These are phyloP conservation scores for Scatophagus argus DNA, from an alignment of 2,113 vertebrate species.

Conservation along the genomic window DNA sequence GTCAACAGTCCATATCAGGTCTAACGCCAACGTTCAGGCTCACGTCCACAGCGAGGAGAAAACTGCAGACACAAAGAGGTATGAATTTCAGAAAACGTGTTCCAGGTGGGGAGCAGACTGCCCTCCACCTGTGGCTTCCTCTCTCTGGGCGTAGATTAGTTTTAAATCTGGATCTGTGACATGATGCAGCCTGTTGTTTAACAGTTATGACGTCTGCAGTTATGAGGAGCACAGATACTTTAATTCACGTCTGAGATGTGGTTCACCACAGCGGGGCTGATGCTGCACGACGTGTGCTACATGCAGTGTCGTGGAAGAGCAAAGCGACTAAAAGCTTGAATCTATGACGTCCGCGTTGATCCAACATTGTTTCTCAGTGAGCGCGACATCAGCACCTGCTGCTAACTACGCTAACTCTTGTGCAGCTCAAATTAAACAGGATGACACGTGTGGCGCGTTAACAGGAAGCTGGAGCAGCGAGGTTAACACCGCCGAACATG, in stretches of 20 bases:
- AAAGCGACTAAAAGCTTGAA: background rate
- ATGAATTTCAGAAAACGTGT: slow-evolving; percentile 9
- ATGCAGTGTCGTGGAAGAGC: too few species aligned
- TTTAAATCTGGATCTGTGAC: slow-evolving; percentile 37
- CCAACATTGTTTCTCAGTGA: background rate
- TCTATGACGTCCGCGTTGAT: background rate
- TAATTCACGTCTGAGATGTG: background rate
- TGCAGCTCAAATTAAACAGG: slow-evolving; percentile 2
- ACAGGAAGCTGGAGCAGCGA: background rate
- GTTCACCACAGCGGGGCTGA: background rate
- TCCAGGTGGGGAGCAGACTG: slow-evolving; percentile 18
- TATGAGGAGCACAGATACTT: background rate
- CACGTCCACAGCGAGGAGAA: slow-evolving; percentile 18
- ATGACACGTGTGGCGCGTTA: background rate
- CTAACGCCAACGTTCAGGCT: slow-evolving; percentile 25
- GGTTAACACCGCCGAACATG: too few species aligned
- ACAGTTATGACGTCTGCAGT: background rate
- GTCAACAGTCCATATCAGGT: slow-evolving; percentile 23
- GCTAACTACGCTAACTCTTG: background rate
- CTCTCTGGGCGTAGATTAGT: slow-evolving; percentile 13
- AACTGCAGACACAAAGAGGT: slow-evolving; percentile 9
- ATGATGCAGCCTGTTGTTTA: background rate
- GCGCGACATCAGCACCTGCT: background rate
- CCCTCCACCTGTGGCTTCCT: background rate
- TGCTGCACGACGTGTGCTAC: background rate